Percentiles rank a stretch among this genome's conserved stretches.
phyloP scores from a whole-genome alignment of 2,888 invertebrate species.

The Eudasyphora cyanicolor region DNA sequence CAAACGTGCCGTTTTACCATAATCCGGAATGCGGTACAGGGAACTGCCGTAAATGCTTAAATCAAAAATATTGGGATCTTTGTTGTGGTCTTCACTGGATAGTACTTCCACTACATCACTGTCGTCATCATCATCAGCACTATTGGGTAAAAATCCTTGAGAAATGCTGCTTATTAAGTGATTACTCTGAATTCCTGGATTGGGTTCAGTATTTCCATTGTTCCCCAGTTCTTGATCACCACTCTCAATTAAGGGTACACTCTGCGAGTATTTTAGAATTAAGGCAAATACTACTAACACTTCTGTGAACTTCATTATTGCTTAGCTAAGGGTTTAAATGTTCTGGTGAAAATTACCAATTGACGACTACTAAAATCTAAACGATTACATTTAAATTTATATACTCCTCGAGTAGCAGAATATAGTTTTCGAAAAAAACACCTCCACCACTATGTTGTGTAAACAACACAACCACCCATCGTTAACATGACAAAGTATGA shows the following conservation, averaged over 20 bases:
- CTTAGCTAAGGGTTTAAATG: neutral
- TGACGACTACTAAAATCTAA: conserved; percentile 9
- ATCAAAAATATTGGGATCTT: conserved; percentile 80
- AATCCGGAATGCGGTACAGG: conserved; percentile 82
- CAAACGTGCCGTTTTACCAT: conserved; percentile 72
- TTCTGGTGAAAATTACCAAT: conserved; percentile 17
- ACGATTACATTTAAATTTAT: conserved; percentile 42
- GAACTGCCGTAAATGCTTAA: conserved; percentile 82
- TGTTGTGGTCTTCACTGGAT: neutral
- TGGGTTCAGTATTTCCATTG: neutral
- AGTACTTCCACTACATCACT: conserved; percentile 31
- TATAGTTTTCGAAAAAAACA: neutral
- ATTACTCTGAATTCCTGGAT: neutral
- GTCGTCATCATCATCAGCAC: conserved; percentile 6
- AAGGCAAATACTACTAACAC: neutral
- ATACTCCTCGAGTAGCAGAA: conserved; percentile 25
- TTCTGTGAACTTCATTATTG: conserved; percentile 32
- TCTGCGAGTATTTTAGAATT: neutral
- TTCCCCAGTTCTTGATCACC: neutral
- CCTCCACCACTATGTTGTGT: conserved; percentile 19
- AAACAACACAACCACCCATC: too few relatives aligned
- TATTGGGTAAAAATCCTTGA: conserved; percentile 10
- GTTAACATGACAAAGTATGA: neutral
- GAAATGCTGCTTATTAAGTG: neutral
- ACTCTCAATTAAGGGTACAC: neutral